These are phyloP conservation scores for Drosophila parabipectinata DNA, from an alignment of 1,140 invertebrate species.

Conservation along the genomic window DNA sequence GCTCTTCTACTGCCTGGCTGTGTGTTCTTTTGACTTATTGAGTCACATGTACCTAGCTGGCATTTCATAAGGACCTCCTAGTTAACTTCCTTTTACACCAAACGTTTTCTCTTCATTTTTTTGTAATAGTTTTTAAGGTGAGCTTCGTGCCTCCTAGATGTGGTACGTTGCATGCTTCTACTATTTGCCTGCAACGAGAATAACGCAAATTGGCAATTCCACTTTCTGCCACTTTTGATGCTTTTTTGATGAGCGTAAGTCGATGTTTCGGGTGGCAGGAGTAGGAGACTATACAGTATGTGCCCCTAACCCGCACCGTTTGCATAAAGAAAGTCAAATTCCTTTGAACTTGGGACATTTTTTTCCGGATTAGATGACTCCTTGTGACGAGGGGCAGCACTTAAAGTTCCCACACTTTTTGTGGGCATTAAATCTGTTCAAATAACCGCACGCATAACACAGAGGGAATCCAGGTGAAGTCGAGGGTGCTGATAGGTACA, in stretches of 20 bases:
- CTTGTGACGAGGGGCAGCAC: conserved; percentile 74
- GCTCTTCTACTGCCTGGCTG: conserved; percentile 5
- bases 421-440: conserved; percentile 79
- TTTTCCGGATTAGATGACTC: conserved; percentile 65
- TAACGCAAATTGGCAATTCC: conserved; percentile 74
- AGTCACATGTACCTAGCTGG: conserved; percentile 50
- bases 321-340: conserved; percentile 64
- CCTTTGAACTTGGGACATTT: conserved; percentile 66
- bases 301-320: conserved; percentile 46
- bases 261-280: not conserved
- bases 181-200: conserved; percentile 26
- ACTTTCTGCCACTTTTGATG: conserved; percentile 72
- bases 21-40: conserved; percentile 47
- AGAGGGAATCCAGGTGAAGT: not conserved
- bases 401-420: conserved; percentile 73
- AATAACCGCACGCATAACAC: conserved; percentile 67
- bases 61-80: conserved; percentile 42
- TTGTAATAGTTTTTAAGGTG: conserved; percentile 43
- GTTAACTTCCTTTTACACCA: conserved; percentile 40
- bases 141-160: conserved; percentile 24
- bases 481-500: conserved; percentile 13
- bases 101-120: conserved; percentile 10
- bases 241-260: conserved; percentile 66
- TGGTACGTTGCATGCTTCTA: conserved; percentile 7
- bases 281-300: conserved; percentile 1